A percentile compares a stretch with the other conserved stretches of the same genome.
Evolutionary conservation across 2,797 vertebrate species (phyloP).

Genomic region (Chiloscyllium punctatum): DNA sequence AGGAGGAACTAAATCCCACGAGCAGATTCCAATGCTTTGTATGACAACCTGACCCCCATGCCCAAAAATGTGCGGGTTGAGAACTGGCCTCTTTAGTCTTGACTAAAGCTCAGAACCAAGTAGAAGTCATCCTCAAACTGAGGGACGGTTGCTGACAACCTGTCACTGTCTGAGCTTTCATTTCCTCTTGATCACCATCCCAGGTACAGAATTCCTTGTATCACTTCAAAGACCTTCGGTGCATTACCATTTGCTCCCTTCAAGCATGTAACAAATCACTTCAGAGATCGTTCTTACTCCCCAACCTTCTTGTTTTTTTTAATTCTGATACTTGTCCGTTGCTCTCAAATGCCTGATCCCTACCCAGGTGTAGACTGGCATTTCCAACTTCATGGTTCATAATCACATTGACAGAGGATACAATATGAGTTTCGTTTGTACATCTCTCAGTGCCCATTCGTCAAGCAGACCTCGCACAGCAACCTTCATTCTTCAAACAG

Average conservation of each 20-base stretch:
- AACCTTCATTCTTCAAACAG: not conserved
- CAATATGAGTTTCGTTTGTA: not conserved
- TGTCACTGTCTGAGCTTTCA: not conserved
- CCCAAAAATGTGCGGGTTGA: too few species aligned
- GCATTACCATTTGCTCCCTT: not conserved
- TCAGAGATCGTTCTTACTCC: not conserved
- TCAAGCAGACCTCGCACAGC: not conserved
- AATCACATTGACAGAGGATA: not conserved
- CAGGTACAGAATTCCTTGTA: not conserved
- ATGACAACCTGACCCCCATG: too few species aligned
- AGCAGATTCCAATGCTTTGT: too few species aligned
- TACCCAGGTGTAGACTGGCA: not conserved
- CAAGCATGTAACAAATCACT: not conserved
- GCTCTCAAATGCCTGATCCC: not conserved
- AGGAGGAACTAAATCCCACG: too few species aligned
- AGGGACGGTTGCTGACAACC: too few species aligned
- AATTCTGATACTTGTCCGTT: not conserved
- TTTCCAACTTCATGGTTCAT: not conserved
- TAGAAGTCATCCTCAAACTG: too few species aligned
- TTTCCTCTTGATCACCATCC: not conserved
- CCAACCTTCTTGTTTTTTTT: not conserved
- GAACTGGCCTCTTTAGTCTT: too few species aligned
- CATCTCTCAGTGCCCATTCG: not conserved
- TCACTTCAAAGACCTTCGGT: not conserved
- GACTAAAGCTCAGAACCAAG: too few species aligned